phyloP scores from a whole-genome alignment of 1,140 invertebrate species.

The Planococcus citri region DNA sequence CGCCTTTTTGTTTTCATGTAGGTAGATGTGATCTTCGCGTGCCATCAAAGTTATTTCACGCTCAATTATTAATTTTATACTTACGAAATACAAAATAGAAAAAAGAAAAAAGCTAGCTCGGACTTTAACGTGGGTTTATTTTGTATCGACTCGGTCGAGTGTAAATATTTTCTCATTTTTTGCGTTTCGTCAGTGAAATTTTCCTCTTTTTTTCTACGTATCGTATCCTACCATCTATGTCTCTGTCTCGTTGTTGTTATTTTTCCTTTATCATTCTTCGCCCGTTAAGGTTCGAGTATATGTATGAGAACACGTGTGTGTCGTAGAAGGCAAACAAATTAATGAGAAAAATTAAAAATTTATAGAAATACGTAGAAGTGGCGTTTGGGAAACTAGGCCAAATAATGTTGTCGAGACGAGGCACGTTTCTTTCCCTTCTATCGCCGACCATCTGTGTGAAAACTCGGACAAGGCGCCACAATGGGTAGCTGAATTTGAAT shows the following conservation, averaged over 20 bases:
- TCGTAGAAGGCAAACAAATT: not conserved
- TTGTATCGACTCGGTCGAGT: not conserved
- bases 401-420: not conserved
- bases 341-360: conserved; percentile 8
- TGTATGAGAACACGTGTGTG: not conserved
- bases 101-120: not conserved
- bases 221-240: not conserved
- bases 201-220: not conserved
- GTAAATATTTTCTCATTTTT: not conserved
- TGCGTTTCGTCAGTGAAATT: too few species aligned
- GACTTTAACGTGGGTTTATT: not conserved
- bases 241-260: not conserved
- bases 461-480: too few species aligned
- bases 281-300: too few species aligned
- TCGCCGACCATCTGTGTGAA: too few species aligned
- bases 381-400: not conserved
- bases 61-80: too few species aligned
- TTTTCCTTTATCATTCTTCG: too few species aligned
- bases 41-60: too few species aligned
- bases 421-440: too few species aligned
- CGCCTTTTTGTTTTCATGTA: too few species aligned
- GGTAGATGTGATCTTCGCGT: too few species aligned
- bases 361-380: not conserved
- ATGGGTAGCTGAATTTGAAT: too few species aligned
- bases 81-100: not conserved